A percentile compares a stretch with the other conserved stretches of the same genome.
phyloP scores from a whole-genome alignment of 2,888 invertebrate species.

The Idaea aversata region DNA sequence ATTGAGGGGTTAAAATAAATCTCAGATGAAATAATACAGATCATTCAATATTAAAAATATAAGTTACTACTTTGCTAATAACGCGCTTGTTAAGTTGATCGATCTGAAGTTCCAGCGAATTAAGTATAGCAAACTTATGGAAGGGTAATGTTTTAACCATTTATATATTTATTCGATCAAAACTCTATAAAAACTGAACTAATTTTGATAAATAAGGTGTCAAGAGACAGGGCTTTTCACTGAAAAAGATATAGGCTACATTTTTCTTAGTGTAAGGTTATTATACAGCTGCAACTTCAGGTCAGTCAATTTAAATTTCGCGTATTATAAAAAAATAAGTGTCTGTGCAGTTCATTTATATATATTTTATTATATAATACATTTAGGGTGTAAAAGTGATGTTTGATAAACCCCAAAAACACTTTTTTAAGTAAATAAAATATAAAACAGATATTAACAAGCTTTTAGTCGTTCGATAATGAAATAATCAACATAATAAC shows the following conservation, averaged over 20 bases:
- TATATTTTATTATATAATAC: background rate
- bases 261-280: too few relatives aligned
- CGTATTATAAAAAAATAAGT: background rate
- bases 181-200: too few relatives aligned
- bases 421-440: background rate
- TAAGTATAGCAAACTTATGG: too few relatives aligned
- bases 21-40: background rate
- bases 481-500: too few relatives aligned
- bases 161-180: too few relatives aligned
- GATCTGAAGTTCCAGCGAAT: background rate
- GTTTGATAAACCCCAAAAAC: background rate
- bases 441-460: background rate
- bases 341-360: background rate
- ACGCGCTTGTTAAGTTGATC: background rate
- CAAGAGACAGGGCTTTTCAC: too few relatives aligned
- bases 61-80: background rate
- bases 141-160: too few relatives aligned
- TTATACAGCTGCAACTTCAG: too few relatives aligned
- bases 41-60: background rate
- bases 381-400: background rate
- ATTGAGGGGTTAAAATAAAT: background rate
- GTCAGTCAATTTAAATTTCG: background rate
- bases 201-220: too few relatives aligned
- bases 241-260: too few relatives aligned
- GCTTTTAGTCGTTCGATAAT: background rate